phyloP scores from a whole-genome alignment of 1,140 invertebrate species.

The Stegodyphus dumicola region DNA sequence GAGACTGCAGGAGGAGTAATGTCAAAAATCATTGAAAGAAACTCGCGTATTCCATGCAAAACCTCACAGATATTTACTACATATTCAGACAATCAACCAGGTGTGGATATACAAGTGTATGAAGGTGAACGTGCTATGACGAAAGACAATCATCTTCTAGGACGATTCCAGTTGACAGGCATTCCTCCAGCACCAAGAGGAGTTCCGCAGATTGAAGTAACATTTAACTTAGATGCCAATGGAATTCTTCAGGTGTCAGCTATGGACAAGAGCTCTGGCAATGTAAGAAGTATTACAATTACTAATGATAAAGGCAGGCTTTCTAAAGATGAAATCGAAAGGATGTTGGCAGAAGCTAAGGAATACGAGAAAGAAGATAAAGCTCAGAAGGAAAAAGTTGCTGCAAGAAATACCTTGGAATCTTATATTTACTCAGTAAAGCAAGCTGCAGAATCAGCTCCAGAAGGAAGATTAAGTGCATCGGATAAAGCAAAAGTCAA shows the following conservation, averaged over 20 bases:
- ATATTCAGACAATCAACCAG: conserved; percentile 67
- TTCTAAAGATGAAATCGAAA: conserved; percentile 73
- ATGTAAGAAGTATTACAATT: conserved; percentile 71
- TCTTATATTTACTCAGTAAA: conserved; percentile 62
- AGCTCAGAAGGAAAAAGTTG: background rate
- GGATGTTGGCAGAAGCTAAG: conserved; percentile 65
- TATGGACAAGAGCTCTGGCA: conserved; percentile 71
- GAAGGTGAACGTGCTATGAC: conserved; percentile 73
- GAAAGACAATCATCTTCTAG: conserved; percentile 61
- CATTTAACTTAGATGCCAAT: conserved; percentile 73
- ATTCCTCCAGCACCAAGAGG: conserved; percentile 70
- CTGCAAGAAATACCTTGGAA: conserved; percentile 49
- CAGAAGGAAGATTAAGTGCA: conserved; percentile 72
- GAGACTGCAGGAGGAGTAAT: background rate
- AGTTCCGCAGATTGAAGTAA: conserved; percentile 73
- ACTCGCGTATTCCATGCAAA: conserved; percentile 67
- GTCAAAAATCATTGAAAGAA: conserved; percentile 66
- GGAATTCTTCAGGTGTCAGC: conserved; percentile 70
- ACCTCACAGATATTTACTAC: conserved; percentile 67
- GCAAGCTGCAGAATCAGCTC: conserved; percentile 52
- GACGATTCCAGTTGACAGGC: conserved; percentile 67
- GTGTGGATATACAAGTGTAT: conserved; percentile 82
- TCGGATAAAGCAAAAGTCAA: conserved; percentile 74
- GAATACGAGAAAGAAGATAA: background rate
- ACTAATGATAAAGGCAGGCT: conserved; percentile 71